These are phyloP conservation scores for Mellilla xanthometata DNA, from an alignment of 2,888 invertebrate species.

Conservation along the genomic window DNA sequence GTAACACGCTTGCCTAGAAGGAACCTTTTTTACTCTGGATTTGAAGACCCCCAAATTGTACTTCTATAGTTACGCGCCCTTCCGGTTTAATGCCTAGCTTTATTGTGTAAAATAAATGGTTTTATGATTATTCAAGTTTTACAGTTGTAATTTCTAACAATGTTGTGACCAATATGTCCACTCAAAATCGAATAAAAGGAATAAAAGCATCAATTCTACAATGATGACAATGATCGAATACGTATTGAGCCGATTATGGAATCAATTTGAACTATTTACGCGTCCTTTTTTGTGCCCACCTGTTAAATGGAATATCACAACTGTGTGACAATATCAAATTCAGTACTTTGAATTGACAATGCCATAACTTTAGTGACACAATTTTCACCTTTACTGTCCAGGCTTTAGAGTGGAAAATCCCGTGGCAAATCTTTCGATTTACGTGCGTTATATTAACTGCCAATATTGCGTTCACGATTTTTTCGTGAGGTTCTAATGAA, in stretches of 20 bases:
- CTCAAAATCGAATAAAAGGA: neutral
- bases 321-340: slow-evolving; percentile 46
- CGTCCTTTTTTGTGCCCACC: slow-evolving; percentile 22
- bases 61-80: too few relatives aligned
- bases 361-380: neutral
- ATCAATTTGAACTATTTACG: slow-evolving; percentile 37
- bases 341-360: slow-evolving; percentile 5
- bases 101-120: too few relatives aligned
- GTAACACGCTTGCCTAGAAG: too few relatives aligned
- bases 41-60: too few relatives aligned
- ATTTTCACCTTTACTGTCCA: slow-evolving; percentile 1
- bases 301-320: slow-evolving; percentile 57
- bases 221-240: slow-evolving; percentile 37
- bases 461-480: slow-evolving; percentile 43
- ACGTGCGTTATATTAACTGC: slow-evolving; percentile 32
- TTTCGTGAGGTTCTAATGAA: slow-evolving; percentile 53
- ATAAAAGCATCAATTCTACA: slow-evolving; percentile 30
- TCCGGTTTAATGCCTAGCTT: too few relatives aligned
- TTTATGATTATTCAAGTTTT: too few relatives aligned
- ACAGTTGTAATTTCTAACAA: too few relatives aligned
- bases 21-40: too few relatives aligned
- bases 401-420: slow-evolving; percentile 10
- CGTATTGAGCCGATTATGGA: slow-evolving; percentile 34
- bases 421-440: neutral
- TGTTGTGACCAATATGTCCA: neutral